Base-by-base conservation (phyloP, 1,140 invertebrate genomes). In the Drosophila gunungcola region DNA sequence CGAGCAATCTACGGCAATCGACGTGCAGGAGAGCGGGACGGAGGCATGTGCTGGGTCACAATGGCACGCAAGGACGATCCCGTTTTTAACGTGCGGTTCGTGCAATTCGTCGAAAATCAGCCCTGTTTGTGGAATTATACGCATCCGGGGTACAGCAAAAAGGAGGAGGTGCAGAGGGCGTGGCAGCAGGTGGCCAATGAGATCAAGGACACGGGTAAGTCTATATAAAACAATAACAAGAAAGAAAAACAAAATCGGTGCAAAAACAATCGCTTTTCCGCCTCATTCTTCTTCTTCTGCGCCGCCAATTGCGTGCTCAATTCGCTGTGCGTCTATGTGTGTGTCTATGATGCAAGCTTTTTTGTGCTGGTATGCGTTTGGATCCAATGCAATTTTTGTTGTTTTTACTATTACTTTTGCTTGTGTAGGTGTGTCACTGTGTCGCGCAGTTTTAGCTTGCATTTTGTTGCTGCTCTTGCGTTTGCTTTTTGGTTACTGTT, bases 51-150 rank as follows among this genome's bases (percentile, higher is more conserved):
- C 69, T 80, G 80, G 39, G 72, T 61, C 70, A 25, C 73, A 62
- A 84, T 91, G 89, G 79, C 80, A 16, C 90, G 90, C 65, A 91
- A 91, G 88, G 90, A 91, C 73, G 90, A 91, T 91, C 90, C 90
- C 58, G 90, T 91, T 48, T 90, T 90, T 60, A 91, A 91, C 78
- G 90, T 91, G 63, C 78, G 81, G 58, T 91, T 91, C 63, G 90
- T 91, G 57, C 90, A 91, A 56, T 77, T 91, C 36, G 90, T 91
- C 42, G 90, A 91, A 49, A 65, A 63, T 11, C 83, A 91, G 58
- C 64, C 90, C 1, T 90, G 90, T 42, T 52, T 91, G 3, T 91
- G 90, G 90, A 91, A 91, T 16, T 89, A 86, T 39, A 91, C 86
- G 27, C 80, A 89, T 60, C 90, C 90, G 13, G 90, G 89, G 25